Evolutionary conservation across 2,888 invertebrate species (phyloP).

Genomic region (Carpatolechia fugitivella): DNA sequence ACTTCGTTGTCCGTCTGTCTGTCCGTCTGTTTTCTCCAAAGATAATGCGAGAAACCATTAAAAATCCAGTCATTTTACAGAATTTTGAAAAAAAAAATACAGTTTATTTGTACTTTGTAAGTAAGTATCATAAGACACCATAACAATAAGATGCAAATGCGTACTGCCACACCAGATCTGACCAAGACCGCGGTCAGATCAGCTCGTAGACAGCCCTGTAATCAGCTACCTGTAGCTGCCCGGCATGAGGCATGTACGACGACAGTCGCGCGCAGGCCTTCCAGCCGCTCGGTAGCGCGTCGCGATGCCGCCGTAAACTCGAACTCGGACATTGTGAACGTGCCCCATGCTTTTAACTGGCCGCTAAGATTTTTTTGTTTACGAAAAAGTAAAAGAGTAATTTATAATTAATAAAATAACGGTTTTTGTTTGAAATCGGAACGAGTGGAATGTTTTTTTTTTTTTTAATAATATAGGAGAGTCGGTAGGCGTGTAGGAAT

Average conservation of each 20-base stretch:
- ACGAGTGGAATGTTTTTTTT: conserved; percentile 7
- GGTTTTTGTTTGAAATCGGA: conserved; percentile 18
- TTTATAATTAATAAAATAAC: neutral
- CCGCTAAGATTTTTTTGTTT: neutral
- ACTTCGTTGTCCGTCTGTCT: too few relatives aligned
- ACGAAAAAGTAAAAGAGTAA: neutral
- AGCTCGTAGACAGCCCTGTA: conserved; percentile 37
- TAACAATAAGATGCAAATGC: too few relatives aligned
- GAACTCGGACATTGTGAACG: neutral
- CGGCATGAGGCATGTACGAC: conserved; percentile 34
- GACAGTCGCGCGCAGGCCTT: conserved; percentile 76
- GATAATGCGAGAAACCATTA: too few relatives aligned
- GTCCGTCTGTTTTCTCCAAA: too few relatives aligned
- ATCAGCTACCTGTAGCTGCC: conserved; percentile 68
- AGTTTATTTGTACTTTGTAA: too few relatives aligned
- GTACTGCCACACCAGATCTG: neutral
- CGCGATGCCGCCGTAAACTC: conserved; percentile 43
- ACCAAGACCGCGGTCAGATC: conserved; percentile 32
- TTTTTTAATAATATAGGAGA: neutral
- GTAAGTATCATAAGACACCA: too few relatives aligned
- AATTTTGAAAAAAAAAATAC: too few relatives aligned
- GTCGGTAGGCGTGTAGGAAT: neutral
- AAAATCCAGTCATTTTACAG: too few relatives aligned
- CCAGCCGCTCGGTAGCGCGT: conserved; percentile 67
- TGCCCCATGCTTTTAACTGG: conserved; percentile 12